Evolutionary conservation across 1,140 invertebrate genomes (phyloP).

Genomic region (Mizuhopecten yessoensis): DNA sequence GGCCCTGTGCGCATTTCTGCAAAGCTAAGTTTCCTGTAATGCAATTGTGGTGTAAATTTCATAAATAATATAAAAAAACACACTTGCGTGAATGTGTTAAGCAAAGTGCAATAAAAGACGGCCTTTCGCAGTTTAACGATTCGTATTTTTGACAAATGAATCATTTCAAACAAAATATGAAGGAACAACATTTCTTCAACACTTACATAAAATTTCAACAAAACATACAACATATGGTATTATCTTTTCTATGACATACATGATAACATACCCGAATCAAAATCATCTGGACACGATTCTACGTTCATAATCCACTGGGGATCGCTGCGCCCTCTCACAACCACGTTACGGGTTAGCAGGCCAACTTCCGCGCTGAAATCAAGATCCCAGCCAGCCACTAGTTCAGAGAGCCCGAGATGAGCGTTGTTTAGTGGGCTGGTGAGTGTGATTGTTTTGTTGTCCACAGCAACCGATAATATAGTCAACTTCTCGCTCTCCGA

Average conservation of each 20-base stretch:
- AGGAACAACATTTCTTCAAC: too few species aligned
- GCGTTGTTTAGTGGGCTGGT: constrained; percentile 68
- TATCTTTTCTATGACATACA: too few species aligned
- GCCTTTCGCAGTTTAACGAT: too few species aligned
- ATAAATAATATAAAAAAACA: too few species aligned
- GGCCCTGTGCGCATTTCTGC: constrained; percentile 81
- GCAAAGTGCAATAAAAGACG: too few species aligned
- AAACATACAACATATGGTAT: too few species aligned
- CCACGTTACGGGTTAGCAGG: constrained; percentile 77
- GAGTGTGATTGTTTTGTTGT: constrained; percentile 75
- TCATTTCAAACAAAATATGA: too few species aligned
- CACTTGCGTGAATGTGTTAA: too few species aligned
- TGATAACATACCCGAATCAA: constrained; percentile 78
- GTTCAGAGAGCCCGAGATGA: constrained; percentile 71
- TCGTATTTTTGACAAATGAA: too few species aligned
- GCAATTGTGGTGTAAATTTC: background rate
- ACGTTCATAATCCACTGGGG: constrained; percentile 73
- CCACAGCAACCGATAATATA: constrained; percentile 71
- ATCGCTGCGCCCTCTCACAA: constrained; percentile 72
- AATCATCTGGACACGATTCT: constrained; percentile 78
- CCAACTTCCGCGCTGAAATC: constrained; percentile 81
- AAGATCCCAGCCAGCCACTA: constrained; percentile 59
- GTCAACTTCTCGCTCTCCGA: constrained; percentile 76
- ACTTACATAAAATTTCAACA: too few species aligned
- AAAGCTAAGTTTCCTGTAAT: constrained; percentile 78